Evolutionary conservation across 37 sponge, comb jelly and placozoan genomes (phyloP).

Genomic region (Bolinopsis microptera): DNA sequence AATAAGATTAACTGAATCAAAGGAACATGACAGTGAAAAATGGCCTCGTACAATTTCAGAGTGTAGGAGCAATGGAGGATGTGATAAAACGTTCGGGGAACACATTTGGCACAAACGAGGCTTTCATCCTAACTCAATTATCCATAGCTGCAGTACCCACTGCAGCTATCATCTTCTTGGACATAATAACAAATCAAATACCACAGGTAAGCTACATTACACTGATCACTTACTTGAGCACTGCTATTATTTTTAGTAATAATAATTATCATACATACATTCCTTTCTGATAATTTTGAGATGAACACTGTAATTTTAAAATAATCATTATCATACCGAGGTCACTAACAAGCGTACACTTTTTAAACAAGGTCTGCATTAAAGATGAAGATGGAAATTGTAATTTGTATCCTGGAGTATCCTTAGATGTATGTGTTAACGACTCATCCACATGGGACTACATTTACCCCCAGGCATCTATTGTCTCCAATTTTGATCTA

Average conservation of each 20-base stretch:
- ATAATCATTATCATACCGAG: too few relatives aligned
- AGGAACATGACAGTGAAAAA: too few relatives aligned
- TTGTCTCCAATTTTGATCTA: background rate
- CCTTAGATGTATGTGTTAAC: background rate
- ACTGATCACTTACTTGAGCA: too few relatives aligned
- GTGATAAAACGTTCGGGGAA: background rate
- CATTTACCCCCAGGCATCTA: background rate
- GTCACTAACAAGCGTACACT: background rate
- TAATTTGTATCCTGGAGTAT: background rate
- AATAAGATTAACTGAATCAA: too few relatives aligned
- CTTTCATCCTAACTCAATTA: slow-evolving; percentile 9
- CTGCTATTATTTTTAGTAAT: too few relatives aligned
- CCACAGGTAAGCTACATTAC: slow-evolving; percentile 29
- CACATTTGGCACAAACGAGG: slow-evolving; percentile 39
- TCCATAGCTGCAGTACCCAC: slow-evolving; percentile 24
- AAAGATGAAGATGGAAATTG: background rate
- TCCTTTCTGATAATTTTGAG: too few relatives aligned
- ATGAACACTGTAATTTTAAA: too few relatives aligned
- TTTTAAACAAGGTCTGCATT: background rate
- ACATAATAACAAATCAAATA: background rate
- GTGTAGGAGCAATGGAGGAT: slow-evolving; percentile 59
- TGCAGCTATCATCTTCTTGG: background rate
- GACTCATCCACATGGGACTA: background rate
- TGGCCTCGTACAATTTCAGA: too few relatives aligned
- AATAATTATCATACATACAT: too few relatives aligned